These are phyloP conservation scores for Entomyzon cyanotis DNA, from an alignment of 2,113 vertebrate genomes.

Conservation along the genomic window DNA sequence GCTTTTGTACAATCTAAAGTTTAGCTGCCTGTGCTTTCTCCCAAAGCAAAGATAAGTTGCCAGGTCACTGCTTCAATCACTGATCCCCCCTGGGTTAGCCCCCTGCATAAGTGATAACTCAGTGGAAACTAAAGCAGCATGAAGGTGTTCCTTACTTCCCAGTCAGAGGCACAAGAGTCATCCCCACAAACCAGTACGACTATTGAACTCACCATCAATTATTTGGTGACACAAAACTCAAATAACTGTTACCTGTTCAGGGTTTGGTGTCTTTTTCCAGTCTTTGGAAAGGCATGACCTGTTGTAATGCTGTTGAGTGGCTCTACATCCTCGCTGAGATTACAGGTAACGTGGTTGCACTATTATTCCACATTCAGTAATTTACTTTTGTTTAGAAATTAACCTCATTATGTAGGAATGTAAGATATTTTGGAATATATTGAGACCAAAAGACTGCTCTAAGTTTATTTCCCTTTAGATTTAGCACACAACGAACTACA, in stretches of 20 bases:
- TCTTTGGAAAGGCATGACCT: background rate
- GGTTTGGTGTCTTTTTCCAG: background rate
- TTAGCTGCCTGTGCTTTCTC: background rate
- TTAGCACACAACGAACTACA: background rate
- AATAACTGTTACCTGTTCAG: background rate
- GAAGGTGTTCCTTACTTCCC: background rate
- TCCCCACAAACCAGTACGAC: background rate
- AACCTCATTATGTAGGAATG: background rate
- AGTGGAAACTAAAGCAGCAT: background rate
- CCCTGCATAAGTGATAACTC: accelerated
- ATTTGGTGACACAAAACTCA: background rate
- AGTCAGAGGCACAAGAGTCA: background rate
- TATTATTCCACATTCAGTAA: background rate
- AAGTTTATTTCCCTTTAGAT: background rate
- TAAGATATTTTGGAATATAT: background rate
- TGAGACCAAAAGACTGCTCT: background rate
- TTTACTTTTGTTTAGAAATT: background rate
- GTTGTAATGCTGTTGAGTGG: background rate
- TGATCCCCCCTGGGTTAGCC: accelerated
- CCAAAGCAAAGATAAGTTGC: background rate
- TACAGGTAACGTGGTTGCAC: background rate
- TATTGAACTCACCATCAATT: background rate
- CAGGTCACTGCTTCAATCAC: background rate
- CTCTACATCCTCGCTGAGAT: background rate
- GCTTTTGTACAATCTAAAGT: background rate